phyloP scores from a whole-genome alignment of 2,888 invertebrate genomes.

The Drosophila bunnanda region DNA sequence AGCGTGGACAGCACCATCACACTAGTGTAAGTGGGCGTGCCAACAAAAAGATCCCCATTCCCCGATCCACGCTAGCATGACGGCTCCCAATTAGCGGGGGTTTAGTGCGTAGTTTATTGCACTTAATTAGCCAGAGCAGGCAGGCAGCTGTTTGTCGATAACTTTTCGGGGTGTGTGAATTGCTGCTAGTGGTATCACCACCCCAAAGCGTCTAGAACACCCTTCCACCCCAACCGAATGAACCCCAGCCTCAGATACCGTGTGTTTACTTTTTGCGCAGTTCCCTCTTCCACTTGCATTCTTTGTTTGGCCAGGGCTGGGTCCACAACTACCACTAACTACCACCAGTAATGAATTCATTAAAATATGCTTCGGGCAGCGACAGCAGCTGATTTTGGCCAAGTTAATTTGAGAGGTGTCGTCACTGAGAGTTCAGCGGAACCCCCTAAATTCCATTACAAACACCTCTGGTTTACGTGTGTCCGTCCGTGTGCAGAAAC shows the following conservation, averaged over 20 bases:
- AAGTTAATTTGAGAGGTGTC: slow-evolving; percentile 28
- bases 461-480: slow-evolving; percentile 1
- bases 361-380: slow-evolving; percentile 9
- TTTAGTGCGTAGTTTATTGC: slow-evolving; percentile 45
- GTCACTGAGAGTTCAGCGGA: slow-evolving; percentile 23
- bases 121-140: slow-evolving; percentile 34
- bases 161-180: slow-evolving; percentile 34
- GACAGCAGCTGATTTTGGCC: slow-evolving; percentile 30
- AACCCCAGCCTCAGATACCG: slow-evolving; percentile 12
- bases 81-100: slow-evolving; percentile 30
- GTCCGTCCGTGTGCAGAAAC: slow-evolving; percentile 16
- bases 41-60: background rate
- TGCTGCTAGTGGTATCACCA: slow-evolving; percentile 8
- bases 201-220: background rate
- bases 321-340: slow-evolving; percentile 1
- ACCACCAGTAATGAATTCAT: slow-evolving; percentile 3
- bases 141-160: slow-evolving; percentile 16
- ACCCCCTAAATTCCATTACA: slow-evolving; percentile 24
- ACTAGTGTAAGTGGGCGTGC: slow-evolving; percentile 61
- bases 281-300: slow-evolving; percentile 35
- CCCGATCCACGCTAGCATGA: slow-evolving; percentile 20
- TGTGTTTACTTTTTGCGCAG: slow-evolving; percentile 47
- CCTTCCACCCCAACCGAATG: background rate
- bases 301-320: slow-evolving; percentile 44
- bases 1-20: slow-evolving; percentile 64